These are phyloP conservation scores for Choreutis nemorana DNA, from an alignment of 2,888 invertebrate genomes.

Conservation along the genomic window DNA sequence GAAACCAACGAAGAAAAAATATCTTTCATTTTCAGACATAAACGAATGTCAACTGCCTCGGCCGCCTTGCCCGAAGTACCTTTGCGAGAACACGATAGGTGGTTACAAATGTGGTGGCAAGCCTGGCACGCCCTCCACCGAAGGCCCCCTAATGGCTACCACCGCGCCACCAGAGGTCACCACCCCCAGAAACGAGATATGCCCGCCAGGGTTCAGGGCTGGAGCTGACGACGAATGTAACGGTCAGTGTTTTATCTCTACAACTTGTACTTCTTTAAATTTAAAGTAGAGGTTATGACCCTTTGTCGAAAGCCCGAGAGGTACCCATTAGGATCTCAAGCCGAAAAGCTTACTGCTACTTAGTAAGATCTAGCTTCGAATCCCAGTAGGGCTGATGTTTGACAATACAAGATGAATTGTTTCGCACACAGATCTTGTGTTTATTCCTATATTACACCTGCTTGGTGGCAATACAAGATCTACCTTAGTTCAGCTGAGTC, in stretches of 20 bases:
- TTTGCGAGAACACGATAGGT: slow-evolving; percentile 60
- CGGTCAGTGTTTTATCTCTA: slow-evolving; percentile 52
- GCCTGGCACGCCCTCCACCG: slow-evolving; percentile 40
- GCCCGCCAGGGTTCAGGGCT: slow-evolving; percentile 64
- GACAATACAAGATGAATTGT: too few relatives aligned
- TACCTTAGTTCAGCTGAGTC: too few relatives aligned
- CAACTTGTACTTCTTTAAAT: too few relatives aligned
- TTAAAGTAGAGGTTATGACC: too few relatives aligned
- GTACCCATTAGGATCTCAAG: too few relatives aligned
- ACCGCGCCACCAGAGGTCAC: slow-evolving; percentile 19
- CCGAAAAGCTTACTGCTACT: too few relatives aligned
- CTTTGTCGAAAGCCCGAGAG: too few relatives aligned
- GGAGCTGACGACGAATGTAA: slow-evolving; percentile 56
- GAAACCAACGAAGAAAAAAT: background rate
- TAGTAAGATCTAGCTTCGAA: too few relatives aligned
- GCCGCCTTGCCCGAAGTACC: slow-evolving; percentile 54
- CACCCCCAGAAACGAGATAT: slow-evolving; percentile 41
- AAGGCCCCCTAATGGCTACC: slow-evolving; percentile 23
- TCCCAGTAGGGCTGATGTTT: too few relatives aligned
- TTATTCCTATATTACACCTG: too few relatives aligned
- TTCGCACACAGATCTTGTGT: too few relatives aligned
- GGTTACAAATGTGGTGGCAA: slow-evolving; percentile 56
- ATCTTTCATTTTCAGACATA: slow-evolving; percentile 67
- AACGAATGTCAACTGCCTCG: slow-evolving; percentile 77
- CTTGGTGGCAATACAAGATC: too few relatives aligned